Percentiles rank a stretch among this genome's conserved stretches.
phyloP scores from a whole-genome alignment of 2,113 vertebrate genomes.

The Calypte anna region DNA sequence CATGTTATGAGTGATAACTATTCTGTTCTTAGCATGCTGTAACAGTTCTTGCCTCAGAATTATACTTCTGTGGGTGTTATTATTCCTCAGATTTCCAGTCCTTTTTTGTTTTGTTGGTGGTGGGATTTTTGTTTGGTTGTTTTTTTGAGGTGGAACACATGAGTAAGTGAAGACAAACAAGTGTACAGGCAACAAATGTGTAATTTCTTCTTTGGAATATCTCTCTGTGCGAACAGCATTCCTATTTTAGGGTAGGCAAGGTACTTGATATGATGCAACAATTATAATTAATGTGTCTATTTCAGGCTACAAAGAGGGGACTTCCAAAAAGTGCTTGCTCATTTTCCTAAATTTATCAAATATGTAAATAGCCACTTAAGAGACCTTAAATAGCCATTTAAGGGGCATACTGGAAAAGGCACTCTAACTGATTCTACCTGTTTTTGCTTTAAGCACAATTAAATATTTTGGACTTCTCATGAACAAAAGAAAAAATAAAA shows the following conservation, averaged over 20 bases:
- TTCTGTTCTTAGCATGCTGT: background rate
- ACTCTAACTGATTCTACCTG: background rate
- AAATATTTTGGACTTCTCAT: background rate
- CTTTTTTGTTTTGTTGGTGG: background rate
- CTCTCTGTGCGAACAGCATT: background rate
- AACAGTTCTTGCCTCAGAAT: background rate
- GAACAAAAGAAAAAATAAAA: background rate
- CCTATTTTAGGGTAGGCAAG: background rate
- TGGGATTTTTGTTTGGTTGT: too few relatives aligned
- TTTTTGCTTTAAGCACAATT: background rate
- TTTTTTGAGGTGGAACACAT: background rate
- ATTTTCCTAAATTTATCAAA: background rate
- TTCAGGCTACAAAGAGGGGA: background rate
- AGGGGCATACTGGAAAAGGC: background rate
- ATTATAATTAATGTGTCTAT: background rate
- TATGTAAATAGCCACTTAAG: background rate
- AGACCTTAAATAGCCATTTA: background rate
- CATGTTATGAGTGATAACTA: background rate
- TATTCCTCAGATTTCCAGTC: background rate
- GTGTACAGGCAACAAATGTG: background rate
- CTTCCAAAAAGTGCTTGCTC: background rate
- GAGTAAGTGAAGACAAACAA: background rate
- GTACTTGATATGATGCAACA: background rate
- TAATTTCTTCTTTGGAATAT: background rate
- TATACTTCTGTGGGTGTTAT: background rate